Base-by-base conservation (phyloP, 2,113 vertebrate species). In the Dascyllus trimaculatus region DNA sequence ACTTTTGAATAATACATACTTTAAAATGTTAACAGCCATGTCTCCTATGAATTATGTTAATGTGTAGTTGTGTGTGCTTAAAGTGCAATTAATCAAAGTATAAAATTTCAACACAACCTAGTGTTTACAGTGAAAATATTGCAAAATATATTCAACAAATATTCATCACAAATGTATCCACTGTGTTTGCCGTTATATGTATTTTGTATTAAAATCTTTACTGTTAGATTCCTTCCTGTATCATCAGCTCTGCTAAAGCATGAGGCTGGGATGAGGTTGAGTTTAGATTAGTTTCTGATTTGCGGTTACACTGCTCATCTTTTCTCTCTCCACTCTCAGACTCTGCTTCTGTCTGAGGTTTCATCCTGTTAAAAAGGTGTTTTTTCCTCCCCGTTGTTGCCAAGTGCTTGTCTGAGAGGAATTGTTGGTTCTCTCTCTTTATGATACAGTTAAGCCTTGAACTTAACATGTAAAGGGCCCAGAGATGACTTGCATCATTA, bases 1-100 rank as follows among this genome's bases (percentile, higher is more conserved):
- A 26, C 43, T 29, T 26, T 49, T 66, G 25, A 64, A 54, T 67
- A 43, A 58, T 58, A 35, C 24, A 57, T 6, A 14, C 51, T 22
- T 38, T 60, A 29, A 71, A 0, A 26, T 21, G 26, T 59, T 32
- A 26, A 45, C 14, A 57, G 38, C 38, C 4, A 1, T 43, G 62
- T 51, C 52, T 52, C 22, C 21, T 48, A 21, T 21, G 19, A 46
- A 67, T 60, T 46, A 32, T 4, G 7, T n/a, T 19, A 21, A 14
- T 9, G 4, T 46, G 22, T 14, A 15, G 4, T 25, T 49, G n/a
- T 59, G 46, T 52, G 46, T n/a, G 32, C 1, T 10, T 11, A 2
- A n/a, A 61, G 22, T 32, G 48, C 10, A 51, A n/a, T 51, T 51
- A 18, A 9, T 51, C 9, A 18, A 51, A 51, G 7, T 8, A 29